Evolutionary conservation across 2,797 vertebrate species (phyloP), one percentile per base, ranked within the genome.

Genomic region (Pygocentrus nattereri): DNA sequence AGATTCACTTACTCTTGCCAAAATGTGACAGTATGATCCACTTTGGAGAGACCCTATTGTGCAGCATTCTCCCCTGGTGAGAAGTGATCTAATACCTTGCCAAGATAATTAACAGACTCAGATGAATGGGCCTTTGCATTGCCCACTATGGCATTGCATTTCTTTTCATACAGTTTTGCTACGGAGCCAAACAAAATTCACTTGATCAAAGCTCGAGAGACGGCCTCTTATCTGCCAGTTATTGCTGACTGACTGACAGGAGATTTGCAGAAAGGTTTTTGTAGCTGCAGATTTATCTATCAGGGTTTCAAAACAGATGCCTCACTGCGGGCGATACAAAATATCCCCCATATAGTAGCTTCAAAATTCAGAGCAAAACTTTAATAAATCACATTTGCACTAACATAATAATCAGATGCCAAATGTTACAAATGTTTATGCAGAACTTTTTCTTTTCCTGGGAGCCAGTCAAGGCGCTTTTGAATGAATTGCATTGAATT

Each of bases 11-110:
- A 5, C 47, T 71, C 47, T 11, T 71, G 68, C 44, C 44, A 71
- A 50, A 71, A 50, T n/a, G 65, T 49, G 68, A 27, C 44, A 30
- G 23, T 31, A 50, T 30, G 68, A 49, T 52, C 71, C 68, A 52
- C 68, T 71, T 50, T 65, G 21, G 68, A 47, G 44, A 50, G 25
- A 52, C 19, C 47, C 58, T 16, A 61, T 27, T 61, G 58, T 27
- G 58, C 58, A 13, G 58, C n/a, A 6, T 50, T 25, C 23, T 6
- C 68, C 68, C 68, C n/a, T 18, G 68, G 1, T 49, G 68, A 50
- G 44, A 7, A 1, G 41, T 25, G 21, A 49, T 70, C 44, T 49
- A 70, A 49, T 31, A 65, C 62, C 62, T 65, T 21, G 19, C 41
- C 68, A n/a, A 50, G 68, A 25, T 47, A 25, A 70, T 70, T 21